Evolutionary conservation across 2,113 vertebrate species (phyloP), one percentile per base, ranked within the genome.

Genomic region (Thunnus maccoyii): DNA sequence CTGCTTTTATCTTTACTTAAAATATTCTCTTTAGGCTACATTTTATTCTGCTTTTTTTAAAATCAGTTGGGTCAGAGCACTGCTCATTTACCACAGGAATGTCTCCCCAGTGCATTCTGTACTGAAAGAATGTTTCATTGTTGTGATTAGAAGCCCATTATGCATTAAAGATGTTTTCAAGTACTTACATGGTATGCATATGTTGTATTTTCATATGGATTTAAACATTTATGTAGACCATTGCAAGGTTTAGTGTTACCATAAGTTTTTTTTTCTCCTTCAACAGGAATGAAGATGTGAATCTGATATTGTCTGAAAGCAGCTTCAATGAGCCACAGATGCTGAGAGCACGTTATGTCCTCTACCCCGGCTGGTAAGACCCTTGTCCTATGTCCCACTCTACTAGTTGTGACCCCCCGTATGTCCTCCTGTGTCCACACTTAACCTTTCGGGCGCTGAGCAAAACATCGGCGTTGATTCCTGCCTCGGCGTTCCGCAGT

Each of bases 321-420:
- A 96, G 96, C 91, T 99, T 99, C 86, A 95, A 91, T 47, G 94
- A 93, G 83, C 92, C 96, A 11, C 95, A 94, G 92, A 98, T 99
- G 97, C 94, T 97, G 80, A 96, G 95, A 91, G 94, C 96, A 47
- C 97, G 98, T 73, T 98, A 99, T 50, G 95, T 99, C 89, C 96
- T 97, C 89, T 98, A 97, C 85, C 97, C 97, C 76, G 98, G 98
- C 94, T 99, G 97, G 98, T 96, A 95, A 97, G 97, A 71, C 62
- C 17, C 30, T 54, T 47, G 2, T 32, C n/a, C 7, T 20, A 0
- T 13, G 36, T 17, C 47, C 20, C 94, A 13, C 20, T 52, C 14
- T 11, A 4, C n/a, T 62, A 86, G 83, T n/a, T 27, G 22, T 73
- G 72, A 83, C 73, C 58, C 58, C 68, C 56, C 0, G 13, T 83